Evolutionary conservation across 2,113 vertebrate genomes (phyloP).

Genomic region (Hystrix brachyura): DNA sequence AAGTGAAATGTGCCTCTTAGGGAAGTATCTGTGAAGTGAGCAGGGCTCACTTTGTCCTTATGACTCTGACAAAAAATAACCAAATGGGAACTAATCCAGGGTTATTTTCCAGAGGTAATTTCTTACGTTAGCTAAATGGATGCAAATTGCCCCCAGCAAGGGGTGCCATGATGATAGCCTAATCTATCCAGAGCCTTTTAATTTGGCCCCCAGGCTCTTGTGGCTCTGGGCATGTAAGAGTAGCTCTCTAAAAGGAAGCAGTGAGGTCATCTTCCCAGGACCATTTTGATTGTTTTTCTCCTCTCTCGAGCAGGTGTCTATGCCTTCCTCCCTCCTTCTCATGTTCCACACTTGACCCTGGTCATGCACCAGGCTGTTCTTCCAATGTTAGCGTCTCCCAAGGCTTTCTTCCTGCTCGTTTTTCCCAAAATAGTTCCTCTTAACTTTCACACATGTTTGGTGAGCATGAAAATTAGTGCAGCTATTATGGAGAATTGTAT

Average conservation of each 20-base stretch:
- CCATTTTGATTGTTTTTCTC: no score
- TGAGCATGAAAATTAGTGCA: background rate
- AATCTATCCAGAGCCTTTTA: background rate
- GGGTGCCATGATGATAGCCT: rapidly evolving
- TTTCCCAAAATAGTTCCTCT: background rate
- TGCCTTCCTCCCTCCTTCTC: background rate
- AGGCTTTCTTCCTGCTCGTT: background rate
- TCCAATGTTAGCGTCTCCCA: background rate
- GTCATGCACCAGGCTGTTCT: background rate
- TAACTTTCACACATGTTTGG: background rate
- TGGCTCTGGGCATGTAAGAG: no score
- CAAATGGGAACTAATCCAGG: background rate
- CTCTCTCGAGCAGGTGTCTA: background rate
- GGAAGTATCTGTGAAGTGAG: constrained; percentile 21
- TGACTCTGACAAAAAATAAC: constrained; percentile 42
- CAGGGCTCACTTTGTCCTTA: background rate
- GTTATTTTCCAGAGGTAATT: constrained; percentile 13
- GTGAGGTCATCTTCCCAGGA: background rate
- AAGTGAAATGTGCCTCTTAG: background rate
- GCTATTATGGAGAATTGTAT: background rate
- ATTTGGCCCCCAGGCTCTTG: background rate
- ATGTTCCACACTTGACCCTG: background rate
- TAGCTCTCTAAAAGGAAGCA: background rate
- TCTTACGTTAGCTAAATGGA: background rate
- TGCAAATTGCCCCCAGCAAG: background rate